Evolutionary conservation across 2,888 invertebrate species (phyloP).

Genomic region (Campaea margaritaria): DNA sequence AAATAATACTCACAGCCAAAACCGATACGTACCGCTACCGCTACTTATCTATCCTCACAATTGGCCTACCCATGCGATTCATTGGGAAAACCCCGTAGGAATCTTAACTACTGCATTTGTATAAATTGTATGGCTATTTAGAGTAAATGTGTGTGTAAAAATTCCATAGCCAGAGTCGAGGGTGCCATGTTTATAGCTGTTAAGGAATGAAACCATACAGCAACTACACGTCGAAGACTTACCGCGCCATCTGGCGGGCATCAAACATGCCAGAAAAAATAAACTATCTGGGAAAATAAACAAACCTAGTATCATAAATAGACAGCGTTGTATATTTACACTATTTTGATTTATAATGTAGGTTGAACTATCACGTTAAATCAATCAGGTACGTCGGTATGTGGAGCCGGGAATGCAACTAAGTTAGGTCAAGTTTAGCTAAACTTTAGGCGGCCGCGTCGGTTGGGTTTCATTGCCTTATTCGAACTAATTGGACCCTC

Average conservation of each 20-base stretch:
- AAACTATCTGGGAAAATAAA: conserved; percentile 79
- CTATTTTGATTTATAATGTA: conserved; percentile 35
- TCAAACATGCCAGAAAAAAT: conserved; percentile 78
- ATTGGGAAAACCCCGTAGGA: conserved; percentile 61
- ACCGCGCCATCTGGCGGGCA: conserved; percentile 79
- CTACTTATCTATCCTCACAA: conserved; percentile 18
- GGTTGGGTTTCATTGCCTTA: background rate
- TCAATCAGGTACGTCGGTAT: conserved; percentile 19
- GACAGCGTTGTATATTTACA: conserved; percentile 62
- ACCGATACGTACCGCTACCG: background rate
- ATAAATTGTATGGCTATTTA: conserved; percentile 63
- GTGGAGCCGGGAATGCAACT: conserved; percentile 19
- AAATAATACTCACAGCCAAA: conserved; percentile 16
- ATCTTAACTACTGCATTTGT: conserved; percentile 63
- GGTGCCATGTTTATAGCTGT: conserved; percentile 76
- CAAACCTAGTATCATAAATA: conserved; percentile 74
- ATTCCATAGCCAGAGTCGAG: conserved; percentile 69
- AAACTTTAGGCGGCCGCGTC: conserved; percentile 5
- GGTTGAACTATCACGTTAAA: conserved; percentile 26
- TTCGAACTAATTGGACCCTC: conserved; percentile 10
- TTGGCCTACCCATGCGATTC: conserved; percentile 20
- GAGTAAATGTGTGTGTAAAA: conserved; percentile 68
- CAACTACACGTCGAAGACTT: conserved; percentile 63
- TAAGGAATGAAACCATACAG: conserved; percentile 75
- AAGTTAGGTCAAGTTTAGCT: conserved; percentile 31